Evolutionary conservation across 1,140 invertebrate genomes (phyloP), one percentile per base, ranked within the genome.

Genomic region (Leptinotarsa undecemlineata): DNA sequence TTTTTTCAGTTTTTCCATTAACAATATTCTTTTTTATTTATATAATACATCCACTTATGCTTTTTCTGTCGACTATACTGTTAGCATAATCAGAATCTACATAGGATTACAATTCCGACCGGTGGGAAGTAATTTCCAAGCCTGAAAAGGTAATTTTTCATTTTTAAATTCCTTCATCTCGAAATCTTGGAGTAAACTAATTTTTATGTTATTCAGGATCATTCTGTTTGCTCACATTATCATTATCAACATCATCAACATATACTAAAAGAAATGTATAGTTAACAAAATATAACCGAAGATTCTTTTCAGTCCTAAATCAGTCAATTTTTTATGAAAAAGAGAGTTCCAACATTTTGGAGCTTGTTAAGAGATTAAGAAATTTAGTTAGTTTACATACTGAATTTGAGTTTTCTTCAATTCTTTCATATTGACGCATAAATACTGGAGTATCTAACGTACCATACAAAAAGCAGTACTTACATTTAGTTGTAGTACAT

Each of bases 381-480:
- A 71, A 74, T 26, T 73, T 76, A 26, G 48, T 48, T 21, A 68
- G 51, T 61, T 73, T 76, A 33, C 57, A 76, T 23, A 72, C 69
- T 57, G 51, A 42, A 61, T 66, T 51, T 48, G 21, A 13, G 26
- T 26, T 26, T 14, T 73, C 73, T 13, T 75, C 3, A 33, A 60
- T 1, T 19, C 74, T 69, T 8, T 77, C 62, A 20, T 70, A 70
- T 48, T 73, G 4, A 19, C 62, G 33, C 76, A 76, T 76, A 71
- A 57, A 77, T 15, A 75, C 48, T 63, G 68, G 33, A 23, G n/a
- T 23, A 19, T 76, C 47, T 42, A 76, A 64, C 15, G 26, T 48
- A 19, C 71, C 71, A 74, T 76, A 17, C 48, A 48, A 42, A 63
- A 77, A 76, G 73, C 73, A 23, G 21, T 23, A 33, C 76, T 77